Evolutionary conservation across 2,113 vertebrate genomes (phyloP).

Genomic region (Silurus meridionalis): DNA sequence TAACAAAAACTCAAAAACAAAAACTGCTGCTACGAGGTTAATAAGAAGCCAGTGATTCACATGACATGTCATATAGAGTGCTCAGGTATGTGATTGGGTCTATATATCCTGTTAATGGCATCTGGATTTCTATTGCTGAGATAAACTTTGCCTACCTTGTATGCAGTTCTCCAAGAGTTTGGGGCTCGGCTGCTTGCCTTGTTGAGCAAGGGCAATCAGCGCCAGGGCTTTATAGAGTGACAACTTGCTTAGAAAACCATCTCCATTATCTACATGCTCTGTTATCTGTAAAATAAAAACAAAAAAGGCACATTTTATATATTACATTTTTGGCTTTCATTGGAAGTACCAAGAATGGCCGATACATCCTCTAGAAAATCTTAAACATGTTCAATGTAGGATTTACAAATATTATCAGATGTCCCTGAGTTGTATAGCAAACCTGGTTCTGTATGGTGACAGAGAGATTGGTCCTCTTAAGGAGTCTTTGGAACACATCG

Average conservation of each 20-base stretch:
- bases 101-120: slow-evolving; percentile 48
- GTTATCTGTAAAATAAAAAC: slow-evolving; percentile 65
- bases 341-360: not conserved
- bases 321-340: not conserved
- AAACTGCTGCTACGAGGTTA: not conserved
- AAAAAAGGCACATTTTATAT: slow-evolving; percentile 11
- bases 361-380: not conserved
- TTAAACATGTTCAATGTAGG: not conserved
- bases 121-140: slow-evolving; percentile 50
- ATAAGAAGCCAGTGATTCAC: not conserved
- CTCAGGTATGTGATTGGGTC: slow-evolving; percentile 18
- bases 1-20: not conserved
- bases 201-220: slow-evolving; percentile 75
- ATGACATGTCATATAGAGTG: slow-evolving; percentile 14
- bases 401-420: not conserved
- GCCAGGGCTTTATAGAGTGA: slow-evolving; percentile 73
- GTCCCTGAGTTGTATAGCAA: slow-evolving; percentile 26
- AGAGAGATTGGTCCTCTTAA: slow-evolving; percentile 70
- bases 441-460: slow-evolving; percentile 69
- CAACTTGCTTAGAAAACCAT: slow-evolving; percentile 73
- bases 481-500: slow-evolving; percentile 72
- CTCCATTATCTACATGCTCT: slow-evolving; percentile 66
- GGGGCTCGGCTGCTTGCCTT: slow-evolving; percentile 75
- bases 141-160: slow-evolving; percentile 65
- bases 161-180: slow-evolving; percentile 75